Percentiles rank a stretch among this genome's conserved stretches.
phyloP scores from a whole-genome alignment of 2,113 vertebrate species.

The Telmatochromis sp. region DNA sequence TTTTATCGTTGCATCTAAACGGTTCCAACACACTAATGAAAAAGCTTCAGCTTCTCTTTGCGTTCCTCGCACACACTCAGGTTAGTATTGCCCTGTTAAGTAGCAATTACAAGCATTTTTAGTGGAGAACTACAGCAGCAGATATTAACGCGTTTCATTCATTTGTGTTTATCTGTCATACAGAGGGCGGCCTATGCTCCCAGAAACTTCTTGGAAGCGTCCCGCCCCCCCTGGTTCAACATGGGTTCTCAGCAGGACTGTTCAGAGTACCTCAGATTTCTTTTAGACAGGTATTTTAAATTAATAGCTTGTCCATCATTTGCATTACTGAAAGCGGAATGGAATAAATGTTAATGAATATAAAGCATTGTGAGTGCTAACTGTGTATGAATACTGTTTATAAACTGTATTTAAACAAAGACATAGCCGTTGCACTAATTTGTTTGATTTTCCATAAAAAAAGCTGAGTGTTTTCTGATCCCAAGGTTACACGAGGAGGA shows the following conservation, averaged over 20 bases:
- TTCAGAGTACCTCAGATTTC: constrained; percentile 93
- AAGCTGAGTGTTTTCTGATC: background rate
- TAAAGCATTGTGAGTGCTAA: background rate
- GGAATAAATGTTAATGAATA: background rate
- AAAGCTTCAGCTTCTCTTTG: constrained; percentile 94
- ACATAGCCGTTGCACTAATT: background rate
- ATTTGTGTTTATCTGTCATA: background rate
- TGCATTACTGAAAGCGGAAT: background rate
- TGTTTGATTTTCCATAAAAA: background rate
- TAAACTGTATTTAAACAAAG: background rate
- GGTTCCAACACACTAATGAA: constrained; percentile 88
- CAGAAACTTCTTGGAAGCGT: constrained; percentile 87
- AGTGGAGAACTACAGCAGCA: background rate
- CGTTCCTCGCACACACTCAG: constrained; percentile 96
- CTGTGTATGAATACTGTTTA: background rate
- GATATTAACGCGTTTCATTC: background rate
- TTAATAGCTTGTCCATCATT: background rate
- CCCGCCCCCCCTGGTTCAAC: constrained; percentile 94
- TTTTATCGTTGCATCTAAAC: constrained; percentile 87
- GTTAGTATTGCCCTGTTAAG: constrained; percentile 53
- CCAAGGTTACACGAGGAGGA: constrained; percentile 93
- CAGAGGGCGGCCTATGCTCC: constrained; percentile 95
- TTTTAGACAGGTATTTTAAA: constrained; percentile 84
- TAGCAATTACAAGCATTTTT: background rate
- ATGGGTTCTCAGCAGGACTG: constrained; percentile 94